Base-by-base conservation (phyloP, 2,888 invertebrate genomes). In the Chymomyza caudatula region DNA sequence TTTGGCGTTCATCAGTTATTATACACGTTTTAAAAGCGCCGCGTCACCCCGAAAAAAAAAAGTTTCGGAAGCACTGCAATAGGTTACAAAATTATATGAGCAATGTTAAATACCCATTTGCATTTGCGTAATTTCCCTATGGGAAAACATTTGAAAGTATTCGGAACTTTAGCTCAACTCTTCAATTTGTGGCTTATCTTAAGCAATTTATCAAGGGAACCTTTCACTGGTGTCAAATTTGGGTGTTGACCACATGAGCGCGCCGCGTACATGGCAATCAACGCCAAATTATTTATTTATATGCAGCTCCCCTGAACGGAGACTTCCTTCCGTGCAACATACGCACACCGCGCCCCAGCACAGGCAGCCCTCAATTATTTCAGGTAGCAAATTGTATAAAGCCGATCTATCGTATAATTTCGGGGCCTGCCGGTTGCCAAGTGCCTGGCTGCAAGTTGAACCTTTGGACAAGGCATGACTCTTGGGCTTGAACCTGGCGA, bases 181-280 rank as follows among this genome's bases (percentile, higher is more conserved):
- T 37, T 37, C 29, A 37, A 37, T 37, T 47, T 47, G 19, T 47
- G 15, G 15, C 81, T 80, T 80, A 84, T 81, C 86, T 69, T 58
- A 70, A 17, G 65, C 74, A 76, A 72, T 65, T 65, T 74, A 86
- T 81, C 85, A 63, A 23, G 11, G 20, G n/a, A 60, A 62, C 56
- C 23, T 49, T 63, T 59, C 20, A 54, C 47, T 54, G 54, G 87
- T 83, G 82, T 83, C 87, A 83, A 85, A 66, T 85, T 83, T 69
- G 77, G 83, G 83, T 86, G 83, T 86, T 85, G 85, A 80, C 85
- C 87, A 82, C 75, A 82, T 78, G 85, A 74, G 58, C 86, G 85
- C 83, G 13, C 20, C 57, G 43, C 44, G 80, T 77, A 86, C 85
- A 86, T 86, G 87, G 70, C 65, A 82, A 86, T 82, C 85, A 86